Base-by-base conservation (phyloP, 1,140 invertebrate species). In the Ceratosolen solmsi region DNA sequence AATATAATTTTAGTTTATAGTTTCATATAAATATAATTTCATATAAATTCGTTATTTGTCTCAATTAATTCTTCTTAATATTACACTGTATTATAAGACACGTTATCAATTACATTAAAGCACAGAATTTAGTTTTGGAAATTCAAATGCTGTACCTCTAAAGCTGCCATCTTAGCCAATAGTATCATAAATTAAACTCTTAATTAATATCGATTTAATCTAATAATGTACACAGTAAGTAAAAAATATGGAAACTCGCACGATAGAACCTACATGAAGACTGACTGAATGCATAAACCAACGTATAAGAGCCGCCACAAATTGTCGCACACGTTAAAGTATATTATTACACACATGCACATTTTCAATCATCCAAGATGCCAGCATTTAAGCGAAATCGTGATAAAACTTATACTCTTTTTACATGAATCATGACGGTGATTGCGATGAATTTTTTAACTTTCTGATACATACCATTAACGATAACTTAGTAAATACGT, bases 381-480 rank as follows among this genome's bases (percentile, higher is more conserved):
- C 8, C 71, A 25, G 54, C 27, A 73, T 73, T 73, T 54, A 27
- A 56, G 49, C 60, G 30, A 65, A 65, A 65, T 65, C 60, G 60
- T 30, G 60, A 65, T 65, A 65, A 65, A 65, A 65, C 60, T 65
- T 36, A 22, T 65, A 65, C n/a, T n/a, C n/a, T n/a, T n/a, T 3
- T 15, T 15, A 5, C 68, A n/a, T 25, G 41, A 70, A 41, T 70
- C 68, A 22, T 25, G 38, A 65, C 30, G 15, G 38, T 25, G 38
- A 70, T 70, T 70, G 68, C 68, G 38, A 70, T 70, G 41, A 46
- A 70, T 46, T 41, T 60, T 36, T 65, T 65, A 65, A 65, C 60
- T 65, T 65, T 36, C 1, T 36, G 30, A 65, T 33, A 36, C 8
- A 65, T 65, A 2, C 17, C 60, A 22, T 20, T 15, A 13, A 36